Percentiles rank a stretch among this genome's conserved stretches.
Conservation (phyloP, 2,888 invertebrate species). For the Idaea aversata region DNA sequence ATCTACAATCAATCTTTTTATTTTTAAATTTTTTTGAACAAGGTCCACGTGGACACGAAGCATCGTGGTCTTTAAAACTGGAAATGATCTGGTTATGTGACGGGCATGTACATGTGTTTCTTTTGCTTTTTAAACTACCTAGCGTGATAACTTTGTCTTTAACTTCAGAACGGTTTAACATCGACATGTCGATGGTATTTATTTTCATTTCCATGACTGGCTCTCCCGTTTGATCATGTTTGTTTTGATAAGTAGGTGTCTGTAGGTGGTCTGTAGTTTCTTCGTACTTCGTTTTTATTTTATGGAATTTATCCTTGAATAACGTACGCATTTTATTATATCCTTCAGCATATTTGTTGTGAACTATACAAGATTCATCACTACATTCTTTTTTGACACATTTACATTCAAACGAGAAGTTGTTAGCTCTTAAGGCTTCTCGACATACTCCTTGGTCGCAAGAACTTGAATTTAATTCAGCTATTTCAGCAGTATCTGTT, state of each 20-base stretch:
- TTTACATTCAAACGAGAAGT: constrained; percentile 31
- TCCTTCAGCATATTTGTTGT: not conserved
- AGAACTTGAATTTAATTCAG: constrained; percentile 8
- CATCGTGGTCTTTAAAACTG: not conserved
- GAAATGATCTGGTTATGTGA: constrained; percentile 17
- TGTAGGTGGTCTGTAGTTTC: not conserved
- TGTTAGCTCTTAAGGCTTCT: constrained; percentile 24
- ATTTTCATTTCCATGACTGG: constrained; percentile 41
- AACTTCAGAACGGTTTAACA: constrained; percentile 39
- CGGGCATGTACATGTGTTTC: constrained; percentile 36
- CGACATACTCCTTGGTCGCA: constrained; percentile 19
- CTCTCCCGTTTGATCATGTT: not conserved
- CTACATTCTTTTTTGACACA: constrained; percentile 23
- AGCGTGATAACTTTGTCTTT: constrained; percentile 12
- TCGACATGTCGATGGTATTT: constrained; percentile 29
- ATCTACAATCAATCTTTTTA: constrained; percentile 34
- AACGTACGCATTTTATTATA: not conserved
- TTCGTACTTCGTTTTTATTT: not conserved
- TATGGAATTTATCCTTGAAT: not conserved
- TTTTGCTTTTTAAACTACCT: constrained; percentile 23
- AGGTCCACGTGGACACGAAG: constrained; percentile 7
- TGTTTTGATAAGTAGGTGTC: not conserved
- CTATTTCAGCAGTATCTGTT: constrained; percentile 3
- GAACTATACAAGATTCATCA: not conserved
- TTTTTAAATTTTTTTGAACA: constrained; percentile 19